Evolutionary conservation across 2,113 vertebrate genomes (phyloP).

Genomic region (Sander lucioperca): DNA sequence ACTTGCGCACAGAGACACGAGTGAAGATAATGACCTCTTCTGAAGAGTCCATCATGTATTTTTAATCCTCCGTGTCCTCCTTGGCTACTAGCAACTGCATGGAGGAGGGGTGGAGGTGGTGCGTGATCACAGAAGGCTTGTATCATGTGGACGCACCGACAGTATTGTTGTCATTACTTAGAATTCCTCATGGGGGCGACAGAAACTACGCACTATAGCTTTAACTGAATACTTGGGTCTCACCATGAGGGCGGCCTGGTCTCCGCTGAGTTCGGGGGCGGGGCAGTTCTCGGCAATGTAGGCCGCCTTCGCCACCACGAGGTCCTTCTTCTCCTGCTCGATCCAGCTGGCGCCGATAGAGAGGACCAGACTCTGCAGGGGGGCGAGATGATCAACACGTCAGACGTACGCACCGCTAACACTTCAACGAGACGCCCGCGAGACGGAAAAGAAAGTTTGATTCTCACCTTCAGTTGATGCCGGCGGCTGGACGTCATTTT

Average conservation of each 20-base stretch:
- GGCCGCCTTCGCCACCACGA: conserved; percentile 83
- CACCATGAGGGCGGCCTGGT: conserved; percentile 89
- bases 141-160: too few species aligned
- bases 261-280: conserved; percentile 80
- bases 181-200: too few species aligned
- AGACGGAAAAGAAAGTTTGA: too few species aligned
- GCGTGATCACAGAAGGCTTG: too few species aligned
- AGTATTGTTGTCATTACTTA: too few species aligned
- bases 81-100: too few species aligned
- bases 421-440: not conserved
- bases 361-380: conserved; percentile 92
- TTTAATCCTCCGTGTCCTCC: too few species aligned
- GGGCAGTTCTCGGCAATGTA: conserved; percentile 89
- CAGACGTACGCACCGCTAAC: fast-evolving
- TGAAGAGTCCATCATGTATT: too few species aligned
- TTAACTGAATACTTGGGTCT: not conserved
- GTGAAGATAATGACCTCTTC: too few species aligned
- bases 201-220: too few species aligned
- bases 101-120: too few species aligned
- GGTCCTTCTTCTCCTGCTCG: conserved; percentile 86
- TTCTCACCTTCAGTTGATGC: conserved; percentile 93
- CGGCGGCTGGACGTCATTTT: conserved; percentile 92
- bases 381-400: not conserved
- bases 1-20: too few species aligned
- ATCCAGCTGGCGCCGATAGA: conserved; percentile 88